Evolutionary conservation across 2,888 invertebrate genomes (phyloP).

Genomic region (Euplexia lucipara): DNA sequence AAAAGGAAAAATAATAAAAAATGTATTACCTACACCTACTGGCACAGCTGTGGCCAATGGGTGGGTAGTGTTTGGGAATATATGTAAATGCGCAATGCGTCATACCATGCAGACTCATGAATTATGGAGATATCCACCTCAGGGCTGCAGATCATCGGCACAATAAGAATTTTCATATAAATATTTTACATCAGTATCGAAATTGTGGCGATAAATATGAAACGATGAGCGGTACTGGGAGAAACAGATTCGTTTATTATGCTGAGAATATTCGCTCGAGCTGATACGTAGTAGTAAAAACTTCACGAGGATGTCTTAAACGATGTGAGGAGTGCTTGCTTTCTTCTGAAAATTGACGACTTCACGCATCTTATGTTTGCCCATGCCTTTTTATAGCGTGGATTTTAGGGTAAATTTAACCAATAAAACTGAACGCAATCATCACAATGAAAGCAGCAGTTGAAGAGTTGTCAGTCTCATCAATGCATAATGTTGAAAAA

Average conservation of each 20-base stretch:
- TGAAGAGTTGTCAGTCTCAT: too few species aligned
- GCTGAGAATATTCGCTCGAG: constrained; percentile 27
- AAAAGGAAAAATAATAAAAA: constrained; percentile 77
- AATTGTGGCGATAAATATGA: constrained; percentile 48
- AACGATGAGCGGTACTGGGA: constrained; percentile 1
- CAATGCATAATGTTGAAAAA: too few species aligned
- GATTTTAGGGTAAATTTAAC: too few species aligned
- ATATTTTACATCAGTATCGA: constrained; percentile 53
- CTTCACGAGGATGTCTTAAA: constrained; percentile 1
- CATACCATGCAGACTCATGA: constrained; percentile 81
- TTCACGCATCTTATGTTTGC: not conserved
- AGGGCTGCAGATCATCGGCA: constrained; percentile 58
- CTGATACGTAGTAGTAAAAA: constrained; percentile 5
- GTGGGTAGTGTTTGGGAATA: constrained; percentile 72
- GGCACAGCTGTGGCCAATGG: constrained; percentile 80
- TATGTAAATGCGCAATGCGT: constrained; percentile 87
- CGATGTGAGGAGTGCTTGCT: not conserved
- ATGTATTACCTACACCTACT: constrained; percentile 74
- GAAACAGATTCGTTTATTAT: constrained; percentile 35
- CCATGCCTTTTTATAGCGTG: not conserved
- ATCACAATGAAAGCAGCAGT: too few species aligned
- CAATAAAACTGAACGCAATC: not conserved
- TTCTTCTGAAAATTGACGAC: not conserved
- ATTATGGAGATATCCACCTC: constrained; percentile 75
- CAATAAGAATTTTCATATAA: constrained; percentile 53